These are phyloP conservation scores for Thunnus albacares DNA, from an alignment of 2,797 vertebrate genomes.

Conservation along the genomic window DNA sequence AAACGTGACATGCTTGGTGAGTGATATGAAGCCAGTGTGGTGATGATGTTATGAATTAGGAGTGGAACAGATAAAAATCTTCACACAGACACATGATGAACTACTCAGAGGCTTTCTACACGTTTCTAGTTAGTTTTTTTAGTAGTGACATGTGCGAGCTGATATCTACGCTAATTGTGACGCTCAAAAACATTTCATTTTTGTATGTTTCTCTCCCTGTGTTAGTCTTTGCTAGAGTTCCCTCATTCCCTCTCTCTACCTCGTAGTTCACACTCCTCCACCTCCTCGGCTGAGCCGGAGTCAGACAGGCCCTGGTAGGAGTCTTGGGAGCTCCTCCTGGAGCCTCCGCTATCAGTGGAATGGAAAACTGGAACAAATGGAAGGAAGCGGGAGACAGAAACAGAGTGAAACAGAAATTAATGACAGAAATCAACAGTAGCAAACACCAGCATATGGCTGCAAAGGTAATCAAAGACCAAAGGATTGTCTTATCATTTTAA, in stretches of 20 bases:
- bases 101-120: not conserved
- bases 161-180: not conserved
- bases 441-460: not conserved
- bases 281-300: slow-evolving; percentile 92
- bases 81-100: slow-evolving; percentile 20
- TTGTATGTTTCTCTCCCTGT: not conserved
- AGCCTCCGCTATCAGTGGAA: slow-evolving; percentile 91
- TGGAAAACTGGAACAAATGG: slow-evolving; percentile 82
- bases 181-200: not conserved
- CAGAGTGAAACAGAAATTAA: not conserved
- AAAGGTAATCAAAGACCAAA: too few species aligned
- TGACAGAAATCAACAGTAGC: not conserved
- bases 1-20: slow-evolving; percentile 27
- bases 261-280: slow-evolving; percentile 93
- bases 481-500: too few species aligned
- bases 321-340: slow-evolving; percentile 92
- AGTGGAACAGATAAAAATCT: slow-evolving; percentile 22
- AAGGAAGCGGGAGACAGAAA: not conserved
- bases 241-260: slow-evolving; percentile 84
- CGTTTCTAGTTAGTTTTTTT: not conserved
- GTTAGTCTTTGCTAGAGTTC: not conserved
- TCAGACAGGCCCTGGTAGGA: slow-evolving; percentile 90
- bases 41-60: slow-evolving; percentile 55
- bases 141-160: not conserved
- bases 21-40: slow-evolving; percentile 18